Conservation (phyloP, 2,113 vertebrate species). For the Picathartes gymnocephalus region DNA sequence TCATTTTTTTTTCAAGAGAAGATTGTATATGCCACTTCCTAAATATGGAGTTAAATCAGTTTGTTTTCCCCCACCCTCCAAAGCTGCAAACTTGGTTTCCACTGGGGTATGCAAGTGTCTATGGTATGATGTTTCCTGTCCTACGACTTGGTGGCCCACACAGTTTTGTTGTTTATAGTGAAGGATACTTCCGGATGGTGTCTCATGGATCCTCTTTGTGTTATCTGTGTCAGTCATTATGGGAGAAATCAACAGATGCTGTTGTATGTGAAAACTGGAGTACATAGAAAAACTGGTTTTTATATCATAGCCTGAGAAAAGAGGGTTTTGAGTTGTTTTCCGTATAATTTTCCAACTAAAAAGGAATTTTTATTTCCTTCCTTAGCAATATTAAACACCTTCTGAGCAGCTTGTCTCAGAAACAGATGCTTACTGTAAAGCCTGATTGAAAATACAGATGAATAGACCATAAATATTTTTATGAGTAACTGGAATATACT, state of each 20-base stretch:
- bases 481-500: neutral
- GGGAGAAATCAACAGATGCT: neutral
- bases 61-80: neutral
- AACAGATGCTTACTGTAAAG: slow-evolving; percentile 6
- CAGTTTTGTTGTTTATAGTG: neutral
- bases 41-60: neutral
- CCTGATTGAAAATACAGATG: neutral
- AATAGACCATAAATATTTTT: slow-evolving; percentile 13
- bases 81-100: neutral
- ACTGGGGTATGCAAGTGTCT: neutral
- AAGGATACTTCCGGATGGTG: neutral
- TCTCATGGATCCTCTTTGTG: neutral
- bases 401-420: neutral
- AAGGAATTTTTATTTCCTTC: neutral
- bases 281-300: neutral
- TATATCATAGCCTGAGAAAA: neutral
- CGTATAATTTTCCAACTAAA: neutral
- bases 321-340: accelerated
- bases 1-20: neutral
- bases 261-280: neutral
- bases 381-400: neutral
- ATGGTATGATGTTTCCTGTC: neutral
- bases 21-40: neutral
- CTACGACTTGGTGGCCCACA: neutral
- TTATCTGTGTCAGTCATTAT: neutral